Conservation (phyloP, 1,140 invertebrate genomes). For the Trichonephila inaurata region DNA sequence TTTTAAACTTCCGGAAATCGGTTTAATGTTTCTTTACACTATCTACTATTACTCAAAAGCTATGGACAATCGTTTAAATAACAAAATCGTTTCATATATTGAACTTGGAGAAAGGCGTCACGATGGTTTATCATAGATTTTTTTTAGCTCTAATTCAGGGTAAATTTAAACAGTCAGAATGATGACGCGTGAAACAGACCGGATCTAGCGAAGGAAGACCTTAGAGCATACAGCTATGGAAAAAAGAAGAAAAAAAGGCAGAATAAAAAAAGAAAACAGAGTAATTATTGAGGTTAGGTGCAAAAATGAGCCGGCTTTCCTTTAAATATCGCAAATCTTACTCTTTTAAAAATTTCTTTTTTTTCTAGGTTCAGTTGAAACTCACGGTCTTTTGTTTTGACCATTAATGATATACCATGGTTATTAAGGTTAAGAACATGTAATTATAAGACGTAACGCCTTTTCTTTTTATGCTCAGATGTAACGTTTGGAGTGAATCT, state of each 20-base stretch:
- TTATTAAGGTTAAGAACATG: conserved; percentile 56
- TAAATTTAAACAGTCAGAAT: conserved; percentile 14
- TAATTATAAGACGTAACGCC: conserved; percentile 38
- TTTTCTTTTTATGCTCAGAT: conserved; percentile 47
- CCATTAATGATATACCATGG: conserved; percentile 40
- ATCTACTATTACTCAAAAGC: no score
- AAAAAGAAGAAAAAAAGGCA: background rate
- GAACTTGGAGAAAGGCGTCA: background rate
- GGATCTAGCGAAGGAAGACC: conserved; percentile 43
- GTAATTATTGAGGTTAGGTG: conserved; percentile 64
- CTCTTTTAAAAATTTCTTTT: background rate
- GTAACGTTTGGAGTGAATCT: conserved; percentile 36
- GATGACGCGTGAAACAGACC: conserved; percentile 59
- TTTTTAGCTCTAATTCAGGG: conserved; percentile 25
- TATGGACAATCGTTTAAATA: background rate
- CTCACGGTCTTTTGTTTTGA: conserved; percentile 52
- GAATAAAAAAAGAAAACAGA: conserved; percentile 41
- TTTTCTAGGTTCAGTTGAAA: background rate
- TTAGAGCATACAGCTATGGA: background rate
- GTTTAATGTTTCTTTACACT: no score
- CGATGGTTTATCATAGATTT: background rate
- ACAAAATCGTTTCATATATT: background rate
- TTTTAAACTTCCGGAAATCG: no score
- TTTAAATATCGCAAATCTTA: background rate
- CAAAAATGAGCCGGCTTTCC: conserved; percentile 3